Conservation (phyloP, 2,888 invertebrate species). For the Noctua comes region DNA sequence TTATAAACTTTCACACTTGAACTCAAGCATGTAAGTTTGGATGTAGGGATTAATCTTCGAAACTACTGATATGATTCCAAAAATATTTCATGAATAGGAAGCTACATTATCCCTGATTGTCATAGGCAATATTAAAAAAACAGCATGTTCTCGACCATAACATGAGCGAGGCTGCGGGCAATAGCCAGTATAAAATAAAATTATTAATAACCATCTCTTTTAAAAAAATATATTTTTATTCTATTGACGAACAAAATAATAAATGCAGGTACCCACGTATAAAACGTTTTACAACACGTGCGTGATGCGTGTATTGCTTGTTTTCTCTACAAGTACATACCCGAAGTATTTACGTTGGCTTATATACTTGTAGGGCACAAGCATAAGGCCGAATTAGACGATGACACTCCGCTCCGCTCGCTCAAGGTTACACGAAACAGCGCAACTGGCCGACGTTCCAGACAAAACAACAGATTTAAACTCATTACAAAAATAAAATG, state of each 20-base stretch:
- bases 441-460: slow-evolving; percentile 67
- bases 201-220: background rate
- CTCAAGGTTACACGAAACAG: slow-evolving; percentile 80
- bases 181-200: background rate
- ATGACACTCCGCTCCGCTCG: slow-evolving; percentile 74
- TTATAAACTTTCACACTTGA: too few relatives aligned
- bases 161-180: background rate
- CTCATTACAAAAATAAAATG: slow-evolving; percentile 65
- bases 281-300: slow-evolving; percentile 52
- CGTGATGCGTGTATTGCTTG: slow-evolving; percentile 37
- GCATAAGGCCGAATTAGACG: slow-evolving; percentile 75
- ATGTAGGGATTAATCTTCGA: background rate
- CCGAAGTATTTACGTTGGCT: slow-evolving; percentile 54
- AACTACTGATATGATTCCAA: background rate
- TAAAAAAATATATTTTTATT: background rate
- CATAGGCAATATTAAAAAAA: background rate
- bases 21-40: background rate
- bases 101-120: background rate
- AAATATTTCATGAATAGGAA: background rate
- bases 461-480: slow-evolving; percentile 61
- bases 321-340: slow-evolving; percentile 41
- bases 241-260: slow-evolving; percentile 29
- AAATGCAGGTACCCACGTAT: slow-evolving; percentile 11
- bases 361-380: slow-evolving; percentile 65
- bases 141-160: background rate